phyloP scores from a whole-genome alignment of 1,140 invertebrate genomes.

The Mylabris phalerata region DNA sequence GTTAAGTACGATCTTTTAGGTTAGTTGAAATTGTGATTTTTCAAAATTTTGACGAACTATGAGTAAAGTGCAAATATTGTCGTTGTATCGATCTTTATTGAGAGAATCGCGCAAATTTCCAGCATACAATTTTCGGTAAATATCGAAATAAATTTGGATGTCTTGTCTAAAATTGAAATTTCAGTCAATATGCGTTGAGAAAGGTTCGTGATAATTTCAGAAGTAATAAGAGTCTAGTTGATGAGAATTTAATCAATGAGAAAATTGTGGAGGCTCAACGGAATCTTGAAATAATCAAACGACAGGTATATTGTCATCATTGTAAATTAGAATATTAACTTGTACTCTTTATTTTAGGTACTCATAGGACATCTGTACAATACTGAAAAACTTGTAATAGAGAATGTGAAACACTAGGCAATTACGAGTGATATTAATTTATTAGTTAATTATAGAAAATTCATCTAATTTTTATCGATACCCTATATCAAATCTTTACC shows the following conservation, averaged over 20 bases:
- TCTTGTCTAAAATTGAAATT: slow-evolving; percentile 21
- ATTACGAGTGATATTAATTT: background rate
- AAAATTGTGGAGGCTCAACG: slow-evolving; percentile 49
- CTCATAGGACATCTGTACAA: slow-evolving; percentile 21
- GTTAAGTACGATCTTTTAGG: too few species aligned
- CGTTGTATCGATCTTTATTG: slow-evolving; percentile 50
- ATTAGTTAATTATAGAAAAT: too few species aligned
- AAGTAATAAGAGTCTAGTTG: slow-evolving; percentile 50
- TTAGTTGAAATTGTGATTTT: too few species aligned
- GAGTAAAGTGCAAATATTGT: slow-evolving; percentile 40
- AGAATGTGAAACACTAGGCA: slow-evolving; percentile 6
- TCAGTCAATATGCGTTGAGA: slow-evolving; percentile 58
- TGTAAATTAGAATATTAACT: background rate
- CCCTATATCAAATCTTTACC: slow-evolving; percentile 55
- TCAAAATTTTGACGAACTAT: background rate
- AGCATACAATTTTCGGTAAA: slow-evolving; percentile 56
- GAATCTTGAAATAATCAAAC: slow-evolving; percentile 53
- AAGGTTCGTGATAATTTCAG: slow-evolving; percentile 60
- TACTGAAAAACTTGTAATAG: slow-evolving; percentile 24
- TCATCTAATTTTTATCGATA: slow-evolving; percentile 38
- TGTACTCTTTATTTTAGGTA: slow-evolving; percentile 12
- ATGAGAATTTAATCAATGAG: slow-evolving; percentile 47
- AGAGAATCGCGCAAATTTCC: slow-evolving; percentile 53
- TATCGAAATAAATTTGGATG: background rate
- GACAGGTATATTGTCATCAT: slow-evolving; percentile 22